These are phyloP conservation scores for Oreochromis tanganicae DNA, from an alignment of 2,113 vertebrate genomes.

Conservation along the genomic window DNA sequence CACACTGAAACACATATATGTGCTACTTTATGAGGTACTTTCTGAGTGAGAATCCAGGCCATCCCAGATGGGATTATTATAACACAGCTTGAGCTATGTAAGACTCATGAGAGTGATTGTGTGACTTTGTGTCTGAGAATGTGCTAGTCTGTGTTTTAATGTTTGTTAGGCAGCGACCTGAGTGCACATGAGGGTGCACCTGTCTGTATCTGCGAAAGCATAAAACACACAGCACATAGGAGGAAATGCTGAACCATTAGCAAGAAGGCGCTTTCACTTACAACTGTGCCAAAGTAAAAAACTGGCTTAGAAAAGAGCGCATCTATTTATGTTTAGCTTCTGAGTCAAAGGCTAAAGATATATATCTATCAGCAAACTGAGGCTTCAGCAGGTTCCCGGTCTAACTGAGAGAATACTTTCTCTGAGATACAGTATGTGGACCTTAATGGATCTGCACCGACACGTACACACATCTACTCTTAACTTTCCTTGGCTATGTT, in stretches of 20 bases:
- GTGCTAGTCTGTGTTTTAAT: background rate
- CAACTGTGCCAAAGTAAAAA: background rate
- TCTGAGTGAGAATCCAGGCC: slow-evolving; percentile 34
- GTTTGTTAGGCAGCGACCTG: slow-evolving; percentile 17
- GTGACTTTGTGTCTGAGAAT: background rate
- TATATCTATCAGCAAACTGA: background rate
- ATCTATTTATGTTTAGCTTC: background rate
- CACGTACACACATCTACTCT: slow-evolving; percentile 12
- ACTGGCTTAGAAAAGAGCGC: background rate
- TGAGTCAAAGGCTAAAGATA: background rate
- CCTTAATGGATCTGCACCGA: slow-evolving; percentile 32
- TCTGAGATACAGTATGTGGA: slow-evolving; percentile 29
- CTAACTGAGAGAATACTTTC: slow-evolving; percentile 49
- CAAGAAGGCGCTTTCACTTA: background rate
- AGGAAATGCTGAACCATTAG: background rate
- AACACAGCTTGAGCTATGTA: slow-evolving; percentile 42
- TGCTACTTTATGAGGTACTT: slow-evolving; percentile 48
- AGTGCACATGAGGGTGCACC: slow-evolving; percentile 2
- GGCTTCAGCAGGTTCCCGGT: background rate
- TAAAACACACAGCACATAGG: background rate
- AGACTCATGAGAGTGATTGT: slow-evolving; percentile 10
- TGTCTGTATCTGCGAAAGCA: slow-evolving; percentile 3
- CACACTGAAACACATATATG: slow-evolving; percentile 38
- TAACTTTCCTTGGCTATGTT: slow-evolving; percentile 56
- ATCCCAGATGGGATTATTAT: slow-evolving; percentile 60